Conservation (phyloP, 1,140 invertebrate genomes). For the Leptinotarsa defecta region DNA sequence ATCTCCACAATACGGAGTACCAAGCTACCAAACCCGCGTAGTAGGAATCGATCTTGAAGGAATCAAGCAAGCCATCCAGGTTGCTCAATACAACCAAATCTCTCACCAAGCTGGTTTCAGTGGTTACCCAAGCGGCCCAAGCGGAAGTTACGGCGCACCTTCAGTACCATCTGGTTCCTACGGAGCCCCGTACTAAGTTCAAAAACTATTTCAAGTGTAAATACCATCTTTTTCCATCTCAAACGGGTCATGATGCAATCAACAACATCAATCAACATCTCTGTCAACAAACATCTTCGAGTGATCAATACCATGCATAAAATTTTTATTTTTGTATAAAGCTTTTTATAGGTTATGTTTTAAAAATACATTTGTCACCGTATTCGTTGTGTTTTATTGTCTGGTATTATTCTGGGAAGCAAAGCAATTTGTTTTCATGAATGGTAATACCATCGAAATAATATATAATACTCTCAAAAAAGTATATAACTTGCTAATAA, state of each 20-base stretch:
- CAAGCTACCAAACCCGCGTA: constrained; percentile 63
- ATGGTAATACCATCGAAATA: too few species aligned
- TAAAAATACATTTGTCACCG: constrained; percentile 59
- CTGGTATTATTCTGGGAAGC: too few species aligned
- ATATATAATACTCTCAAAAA: too few species aligned
- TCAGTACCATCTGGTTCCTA: constrained; percentile 63
- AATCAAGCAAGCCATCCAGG: constrained; percentile 76
- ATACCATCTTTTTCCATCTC: constrained; percentile 47
- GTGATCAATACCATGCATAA: constrained; percentile 44
- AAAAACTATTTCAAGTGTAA: constrained; percentile 48
- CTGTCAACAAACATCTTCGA: constrained; percentile 42
- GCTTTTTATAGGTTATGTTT: constrained; percentile 57
- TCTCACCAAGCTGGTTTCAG: constrained; percentile 53
- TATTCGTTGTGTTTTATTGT: constrained; percentile 33
- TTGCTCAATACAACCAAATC: constrained; percentile 71
- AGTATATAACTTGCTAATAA: too few species aligned
- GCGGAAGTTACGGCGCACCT: constrained; percentile 46
- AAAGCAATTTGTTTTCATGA: too few species aligned
- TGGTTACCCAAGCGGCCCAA: constrained; percentile 63
- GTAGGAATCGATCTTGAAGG: constrained; percentile 77
- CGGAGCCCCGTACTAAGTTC: constrained; percentile 61
- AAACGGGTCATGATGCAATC: constrained; percentile 57
- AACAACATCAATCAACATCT: constrained; percentile 39
- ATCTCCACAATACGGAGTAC: constrained; percentile 63
- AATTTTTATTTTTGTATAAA: constrained; percentile 57